These are phyloP conservation scores for Oceanites oceanicus DNA, from an alignment of 2,113 vertebrate genomes.

Conservation along the genomic window DNA sequence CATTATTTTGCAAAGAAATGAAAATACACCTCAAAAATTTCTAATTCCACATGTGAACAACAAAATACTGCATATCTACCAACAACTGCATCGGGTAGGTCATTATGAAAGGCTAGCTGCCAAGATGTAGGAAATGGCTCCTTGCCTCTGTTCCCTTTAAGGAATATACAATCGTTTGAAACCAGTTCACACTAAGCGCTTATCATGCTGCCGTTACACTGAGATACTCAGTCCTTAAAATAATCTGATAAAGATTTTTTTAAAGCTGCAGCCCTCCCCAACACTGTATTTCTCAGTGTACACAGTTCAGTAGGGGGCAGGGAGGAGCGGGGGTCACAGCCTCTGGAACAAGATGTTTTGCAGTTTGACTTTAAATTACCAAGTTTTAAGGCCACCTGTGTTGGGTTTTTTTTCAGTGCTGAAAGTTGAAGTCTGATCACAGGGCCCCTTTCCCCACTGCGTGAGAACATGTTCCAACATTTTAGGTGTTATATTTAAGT, in stretches of 20 bases:
- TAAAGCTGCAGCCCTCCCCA: conserved; percentile 58
- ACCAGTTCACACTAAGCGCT: conserved; percentile 64
- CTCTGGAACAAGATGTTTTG: conserved; percentile 66
- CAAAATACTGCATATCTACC: conserved; percentile 91
- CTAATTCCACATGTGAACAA: conserved; percentile 89
- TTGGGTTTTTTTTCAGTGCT: conserved; percentile 78
- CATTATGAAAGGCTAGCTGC: conserved; percentile 87
- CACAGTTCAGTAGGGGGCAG: conserved; percentile 69
- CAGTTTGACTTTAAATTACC: conserved; percentile 64
- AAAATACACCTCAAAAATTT: conserved; percentile 84
- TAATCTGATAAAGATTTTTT: conserved; percentile 43
- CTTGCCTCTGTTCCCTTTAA: conserved; percentile 78
- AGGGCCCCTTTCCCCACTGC: conserved; percentile 76
- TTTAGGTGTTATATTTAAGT: conserved; percentile 73
- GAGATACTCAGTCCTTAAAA: conserved; percentile 65
- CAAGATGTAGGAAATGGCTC: conserved; percentile 84
- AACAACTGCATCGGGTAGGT: conserved; percentile 81
- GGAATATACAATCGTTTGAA: conserved; percentile 67
- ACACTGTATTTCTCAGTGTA: conserved; percentile 54
- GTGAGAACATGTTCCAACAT: conserved; percentile 73
- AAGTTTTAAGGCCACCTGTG: conserved; percentile 86
- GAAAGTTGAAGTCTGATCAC: conserved; percentile 76
- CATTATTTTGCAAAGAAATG: conserved; percentile 79
- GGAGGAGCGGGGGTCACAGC: conserved; percentile 66
- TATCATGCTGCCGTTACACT: conserved; percentile 60